Percentiles rank a stretch among this genome's conserved stretches.
Evolutionary conservation across 2,113 vertebrate species (phyloP).

Genomic region (Potamarius usumacintae): DNA sequence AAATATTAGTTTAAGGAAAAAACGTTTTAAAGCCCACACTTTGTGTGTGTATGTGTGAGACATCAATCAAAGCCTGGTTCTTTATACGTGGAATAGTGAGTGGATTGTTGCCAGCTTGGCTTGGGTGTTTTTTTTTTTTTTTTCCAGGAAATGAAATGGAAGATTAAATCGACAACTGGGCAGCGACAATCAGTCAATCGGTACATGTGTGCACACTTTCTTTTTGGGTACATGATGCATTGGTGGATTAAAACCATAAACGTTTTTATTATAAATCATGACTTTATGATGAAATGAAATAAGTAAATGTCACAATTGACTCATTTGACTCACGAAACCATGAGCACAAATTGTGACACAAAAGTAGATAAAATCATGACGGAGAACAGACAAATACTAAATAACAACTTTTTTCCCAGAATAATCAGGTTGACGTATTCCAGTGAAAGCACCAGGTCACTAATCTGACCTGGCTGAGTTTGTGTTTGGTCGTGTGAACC

Average conservation of each 20-base stretch:
- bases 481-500: constrained; percentile 28
- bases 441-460: not conserved
- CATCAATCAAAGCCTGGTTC: not conserved
- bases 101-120: not conserved
- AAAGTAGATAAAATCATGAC: not conserved
- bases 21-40: not conserved
- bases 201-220: too few species aligned
- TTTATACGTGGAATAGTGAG: not conserved
- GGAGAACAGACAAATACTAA: not conserved
- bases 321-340: not conserved
- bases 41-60: not conserved
- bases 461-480: not conserved
- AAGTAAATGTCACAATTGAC: not conserved
- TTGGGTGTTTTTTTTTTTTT: too few species aligned
- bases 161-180: not conserved
- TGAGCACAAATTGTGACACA: not conserved
- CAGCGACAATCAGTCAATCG: not conserved
- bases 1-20: not conserved
- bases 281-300: too few species aligned
- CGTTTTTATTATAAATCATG: too few species aligned
- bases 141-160: not conserved
- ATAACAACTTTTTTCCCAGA: not conserved
- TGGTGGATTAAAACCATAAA: not conserved
- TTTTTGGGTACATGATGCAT: not conserved
- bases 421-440: not conserved